Percentiles rank a stretch among this genome's conserved stretches.
Conservation (phyloP, 2,888 invertebrate genomes). For the Tipula lateralis region DNA sequence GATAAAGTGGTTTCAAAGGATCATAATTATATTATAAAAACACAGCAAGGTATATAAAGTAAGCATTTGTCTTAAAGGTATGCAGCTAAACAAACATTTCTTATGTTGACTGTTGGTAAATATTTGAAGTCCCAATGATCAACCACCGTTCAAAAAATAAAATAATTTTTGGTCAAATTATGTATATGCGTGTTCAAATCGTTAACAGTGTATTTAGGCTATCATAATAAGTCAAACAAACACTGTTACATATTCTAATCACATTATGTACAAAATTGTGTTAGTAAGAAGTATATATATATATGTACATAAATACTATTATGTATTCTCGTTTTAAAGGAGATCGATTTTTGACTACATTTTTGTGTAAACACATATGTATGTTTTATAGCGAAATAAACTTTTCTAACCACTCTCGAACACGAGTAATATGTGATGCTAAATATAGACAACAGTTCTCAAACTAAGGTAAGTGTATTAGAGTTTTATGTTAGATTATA, state of each 20-base stretch:
- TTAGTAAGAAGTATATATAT: background rate
- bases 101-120: background rate
- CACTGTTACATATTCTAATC: background rate
- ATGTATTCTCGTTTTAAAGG: background rate
- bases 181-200: background rate
- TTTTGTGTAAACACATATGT: background rate
- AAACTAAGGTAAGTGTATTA: background rate
- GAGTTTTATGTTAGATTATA: background rate
- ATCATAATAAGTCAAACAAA: background rate
- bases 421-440: background rate
- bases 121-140: background rate
- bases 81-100: too few species aligned
- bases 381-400: background rate
- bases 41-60: background rate
- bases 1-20: background rate
- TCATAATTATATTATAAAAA: background rate
- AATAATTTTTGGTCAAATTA: background rate
- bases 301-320: background rate
- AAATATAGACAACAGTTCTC: background rate
- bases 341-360: background rate
- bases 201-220: background rate
- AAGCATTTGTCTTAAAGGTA: too few species aligned
- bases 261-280: background rate
- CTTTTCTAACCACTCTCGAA: background rate
- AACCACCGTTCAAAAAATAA: background rate